These are phyloP conservation scores for Gadus macrocephalus DNA, from an alignment of 2,113 vertebrate genomes.

Conservation along the genomic window DNA sequence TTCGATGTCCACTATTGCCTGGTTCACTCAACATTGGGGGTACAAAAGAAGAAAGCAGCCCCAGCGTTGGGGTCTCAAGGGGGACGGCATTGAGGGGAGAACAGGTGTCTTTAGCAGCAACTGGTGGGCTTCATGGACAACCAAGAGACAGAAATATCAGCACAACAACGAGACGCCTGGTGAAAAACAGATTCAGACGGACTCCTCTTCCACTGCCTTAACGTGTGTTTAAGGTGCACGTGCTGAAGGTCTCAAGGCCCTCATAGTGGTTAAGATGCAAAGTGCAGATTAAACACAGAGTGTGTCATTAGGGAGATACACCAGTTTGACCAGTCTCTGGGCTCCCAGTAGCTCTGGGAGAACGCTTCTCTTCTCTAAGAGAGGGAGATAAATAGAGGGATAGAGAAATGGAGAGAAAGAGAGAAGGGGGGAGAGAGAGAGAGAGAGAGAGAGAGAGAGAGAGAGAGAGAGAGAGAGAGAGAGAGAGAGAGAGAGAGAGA, in stretches of 20 bases:
- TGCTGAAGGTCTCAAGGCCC: constrained; percentile 75
- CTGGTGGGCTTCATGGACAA: constrained; percentile 63
- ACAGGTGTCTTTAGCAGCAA: constrained; percentile 65
- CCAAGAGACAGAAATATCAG: constrained; percentile 57
- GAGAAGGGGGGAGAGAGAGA: too few species aligned
- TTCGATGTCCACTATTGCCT: constrained; percentile 44
- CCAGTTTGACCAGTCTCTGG: constrained; percentile 63
- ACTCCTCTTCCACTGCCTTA: constrained; percentile 51
- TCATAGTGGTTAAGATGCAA: constrained; percentile 77
- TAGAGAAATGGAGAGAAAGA: not conserved
- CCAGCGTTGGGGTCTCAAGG: constrained; percentile 32
- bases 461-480: constrained; percentile 29
- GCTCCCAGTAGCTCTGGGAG: constrained; percentile 49
- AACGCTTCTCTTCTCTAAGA: constrained; percentile 40
- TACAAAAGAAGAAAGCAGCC: constrained; percentile 16
- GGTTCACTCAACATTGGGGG: constrained; percentile 38
- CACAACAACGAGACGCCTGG: constrained; percentile 53
- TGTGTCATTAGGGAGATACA: constrained; percentile 50
- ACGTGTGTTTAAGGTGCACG: constrained; percentile 61
- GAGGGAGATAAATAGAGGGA: constrained; percentile 16
- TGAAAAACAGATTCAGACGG: constrained; percentile 39
- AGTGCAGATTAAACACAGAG: constrained; percentile 71
- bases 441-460: constrained; percentile 8
- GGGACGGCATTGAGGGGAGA: constrained; percentile 51
- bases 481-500: too few species aligned